Base-by-base conservation (phyloP, 2,113 vertebrate species). In the Mugil cephalus region DNA sequence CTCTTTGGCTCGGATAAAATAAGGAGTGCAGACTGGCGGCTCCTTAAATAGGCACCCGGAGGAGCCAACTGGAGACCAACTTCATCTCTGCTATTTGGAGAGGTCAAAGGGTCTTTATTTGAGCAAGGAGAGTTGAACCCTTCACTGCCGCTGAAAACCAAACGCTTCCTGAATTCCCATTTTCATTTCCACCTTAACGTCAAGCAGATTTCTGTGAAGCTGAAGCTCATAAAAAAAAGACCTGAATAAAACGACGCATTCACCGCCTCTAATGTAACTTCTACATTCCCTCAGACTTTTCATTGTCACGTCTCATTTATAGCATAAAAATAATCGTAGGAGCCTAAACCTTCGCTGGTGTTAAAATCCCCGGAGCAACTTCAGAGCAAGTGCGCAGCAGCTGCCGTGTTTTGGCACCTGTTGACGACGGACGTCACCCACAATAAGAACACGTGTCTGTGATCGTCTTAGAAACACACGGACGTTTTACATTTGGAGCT, bases 1-100 rank as follows among this genome's bases (percentile, higher is more conserved):
- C 77, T 69, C 83, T 46, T 61, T 36, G 74, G 64, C 62, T 77
- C 59, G 35, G 84, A 89, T 79, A 68, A 87, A 80, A 88, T 58
- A 59, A 69, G 34, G 60, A 75, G 40, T 21, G 30, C 50, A 69
- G 69, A 85, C 53, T 52, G 43, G 55, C 34, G 10, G 75, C 68
- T 79, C 73, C 72, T 73, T 80, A 84, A 82, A 86, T 77, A 75
- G 60, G 48, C 66, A 53, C 75, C 63, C 5, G 63, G 50, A 74
- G 76, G 64, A 83, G 45, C 69, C 70, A 35, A 64, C 42, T 6
- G 40, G 38, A 66, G 58, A 84, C 81, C 56, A 65, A 72, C 54
- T 64, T 52, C 46, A 30, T 77, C 66, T 53, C 47, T 67, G 47
- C 53, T 66, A 64, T 77, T 69, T 79, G 10, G 45, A 58, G 45